Base-by-base conservation (phyloP, 1,140 invertebrate genomes). In the Eriosoma lanigerum region DNA sequence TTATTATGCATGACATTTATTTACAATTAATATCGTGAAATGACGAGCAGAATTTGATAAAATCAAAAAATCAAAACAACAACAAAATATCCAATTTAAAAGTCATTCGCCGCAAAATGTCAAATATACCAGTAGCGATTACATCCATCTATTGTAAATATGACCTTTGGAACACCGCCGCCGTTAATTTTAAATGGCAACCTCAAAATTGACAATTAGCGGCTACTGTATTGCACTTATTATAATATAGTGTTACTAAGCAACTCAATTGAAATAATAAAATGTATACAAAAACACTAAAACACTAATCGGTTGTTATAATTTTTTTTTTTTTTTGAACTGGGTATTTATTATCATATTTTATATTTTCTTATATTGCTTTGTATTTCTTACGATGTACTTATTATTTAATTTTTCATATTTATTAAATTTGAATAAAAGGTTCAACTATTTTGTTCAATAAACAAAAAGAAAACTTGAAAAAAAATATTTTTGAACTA, bases 151-250 rank as follows among this genome's bases (percentile, higher is more conserved):
- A 78, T 78, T 78, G 75, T 60, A 78, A 78, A 38, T 58, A 26
- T 78, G 75, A 78, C 75, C 75, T 78, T 78, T 78, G 38, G 26
- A 56, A 29, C 17, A 38, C 32, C 44, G 32, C 56, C 24, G 21
- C 44, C 56, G 75, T 78, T 78, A 60, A 78, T 78, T 78, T 48
- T 60, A 78, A 78, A 78, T 78, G 75, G 75, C 75, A 78, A 78
- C 75, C 75, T 78, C 75, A 78, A 78, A 78, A 78, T 78, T 78
- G 75, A 60, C 75, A 78, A 78, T 78, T 78, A 78, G 75, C 38
- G 75, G 75, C 75, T 62, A 21, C 38, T 38, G 56, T 78, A 58
- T 60, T 48, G 56, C 54, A 32, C 8, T 38, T 38, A 38, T 38
- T 8, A 38, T 38, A 38, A 38, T 48, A 78, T 46, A 60, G 75